Conservation (phyloP, 2,888 invertebrate species). For the Diplazon laetatorius region DNA sequence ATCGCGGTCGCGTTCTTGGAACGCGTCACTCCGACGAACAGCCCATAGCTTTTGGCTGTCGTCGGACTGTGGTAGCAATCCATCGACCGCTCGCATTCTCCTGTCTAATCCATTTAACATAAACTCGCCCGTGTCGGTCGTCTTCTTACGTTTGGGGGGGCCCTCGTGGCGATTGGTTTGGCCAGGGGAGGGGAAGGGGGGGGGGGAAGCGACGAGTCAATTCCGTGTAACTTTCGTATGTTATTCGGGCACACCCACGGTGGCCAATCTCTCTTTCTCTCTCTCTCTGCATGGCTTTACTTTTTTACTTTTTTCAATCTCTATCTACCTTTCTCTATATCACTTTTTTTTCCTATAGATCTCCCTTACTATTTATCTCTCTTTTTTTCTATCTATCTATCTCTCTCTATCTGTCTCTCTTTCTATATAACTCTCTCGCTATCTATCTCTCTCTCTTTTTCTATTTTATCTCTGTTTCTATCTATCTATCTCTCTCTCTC, state of each 20-base stretch:
- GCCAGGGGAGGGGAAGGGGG: constrained; percentile 72
- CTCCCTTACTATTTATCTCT: no score
- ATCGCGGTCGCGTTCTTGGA: constrained; percentile 59
- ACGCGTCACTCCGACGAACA: constrained; percentile 61
- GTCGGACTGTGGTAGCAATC: constrained; percentile 72
- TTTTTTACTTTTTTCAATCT: no score
- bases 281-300: no score
- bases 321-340: no score
- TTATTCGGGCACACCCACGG: constrained; percentile 54
- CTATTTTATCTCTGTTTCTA: no score
- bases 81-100: constrained; percentile 79
- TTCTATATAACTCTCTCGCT: no score
- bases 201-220: constrained; percentile 81
- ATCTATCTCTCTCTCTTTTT: no score
- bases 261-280: constrained; percentile 41
- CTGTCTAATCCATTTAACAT: constrained; percentile 82
- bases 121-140: constrained; percentile 72
- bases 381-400: no score
- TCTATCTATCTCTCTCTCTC: no score
- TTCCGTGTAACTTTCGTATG: constrained; percentile 73
- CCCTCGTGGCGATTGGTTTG: constrained; percentile 47
- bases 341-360: no score
- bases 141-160: constrained; percentile 57
- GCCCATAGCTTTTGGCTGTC: constrained; percentile 16
- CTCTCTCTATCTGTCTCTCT: no score